Conservation (phyloP, 2,113 vertebrate genomes). For the Dasyurus viverrinus region DNA sequence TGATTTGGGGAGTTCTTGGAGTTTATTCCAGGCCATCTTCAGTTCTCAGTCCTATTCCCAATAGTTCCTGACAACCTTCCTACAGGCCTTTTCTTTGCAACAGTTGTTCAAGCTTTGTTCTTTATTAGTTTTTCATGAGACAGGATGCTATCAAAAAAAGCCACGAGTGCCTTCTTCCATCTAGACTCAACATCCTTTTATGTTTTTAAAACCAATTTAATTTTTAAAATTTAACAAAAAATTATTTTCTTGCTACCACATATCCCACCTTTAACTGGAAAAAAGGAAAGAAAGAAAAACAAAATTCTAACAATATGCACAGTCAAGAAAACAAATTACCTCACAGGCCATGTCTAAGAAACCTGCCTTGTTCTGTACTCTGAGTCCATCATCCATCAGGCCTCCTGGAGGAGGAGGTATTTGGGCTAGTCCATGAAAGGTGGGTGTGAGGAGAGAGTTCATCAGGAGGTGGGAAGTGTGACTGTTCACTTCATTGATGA, state of each 20-base stretch:
- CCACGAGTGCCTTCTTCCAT: neutral
- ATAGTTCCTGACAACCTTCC: neutral
- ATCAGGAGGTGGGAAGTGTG: neutral
- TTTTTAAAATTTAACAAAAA: neutral
- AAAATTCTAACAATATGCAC: neutral
- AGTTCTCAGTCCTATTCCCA: neutral
- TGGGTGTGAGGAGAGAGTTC: neutral
- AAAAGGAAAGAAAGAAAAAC: neutral
- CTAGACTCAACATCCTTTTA: neutral
- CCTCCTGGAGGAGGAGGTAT: neutral
- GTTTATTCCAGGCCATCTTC: neutral
- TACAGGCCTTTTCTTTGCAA: neutral
- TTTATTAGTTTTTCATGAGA: neutral
- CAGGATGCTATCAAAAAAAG: neutral
- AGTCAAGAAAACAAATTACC: neutral
- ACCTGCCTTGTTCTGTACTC: neutral
- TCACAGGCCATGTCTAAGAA: neutral
- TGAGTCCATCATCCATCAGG: neutral
- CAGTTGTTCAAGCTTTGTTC: neutral
- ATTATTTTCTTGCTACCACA: neutral
- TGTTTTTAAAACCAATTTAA: neutral
- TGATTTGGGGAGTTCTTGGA: neutral
- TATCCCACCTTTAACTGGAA: neutral
- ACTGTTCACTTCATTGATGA: neutral
- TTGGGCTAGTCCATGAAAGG: neutral